Conservation (phyloP, 2,888 invertebrate genomes). For the Hypena proboscidalis region DNA sequence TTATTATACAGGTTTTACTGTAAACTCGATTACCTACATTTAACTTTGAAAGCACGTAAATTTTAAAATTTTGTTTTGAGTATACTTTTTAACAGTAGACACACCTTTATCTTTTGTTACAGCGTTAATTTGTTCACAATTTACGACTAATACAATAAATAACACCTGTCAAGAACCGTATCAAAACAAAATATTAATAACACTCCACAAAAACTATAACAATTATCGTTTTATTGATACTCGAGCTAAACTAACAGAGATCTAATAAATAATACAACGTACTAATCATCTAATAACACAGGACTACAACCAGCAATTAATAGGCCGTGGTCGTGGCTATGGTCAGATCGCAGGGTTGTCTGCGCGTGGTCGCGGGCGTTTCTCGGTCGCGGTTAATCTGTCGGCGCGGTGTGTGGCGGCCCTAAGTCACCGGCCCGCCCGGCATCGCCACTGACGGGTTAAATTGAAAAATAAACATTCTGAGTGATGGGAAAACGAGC, state of each 20-base stretch:
- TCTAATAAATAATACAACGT: constrained; percentile 44
- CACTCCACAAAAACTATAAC: constrained; percentile 26
- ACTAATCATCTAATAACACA: constrained; percentile 45
- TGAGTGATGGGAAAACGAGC: constrained; percentile 71
- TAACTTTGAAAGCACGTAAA: no score
- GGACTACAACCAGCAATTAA: constrained; percentile 42
- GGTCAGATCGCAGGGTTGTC: constrained; percentile 15
- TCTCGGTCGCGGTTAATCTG: constrained; percentile 63
- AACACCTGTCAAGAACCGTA: constrained; percentile 22
- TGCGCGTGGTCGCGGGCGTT: constrained; percentile 34
- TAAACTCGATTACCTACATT: no score
- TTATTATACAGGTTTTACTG: no score
- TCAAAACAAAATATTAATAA: constrained; percentile 32
- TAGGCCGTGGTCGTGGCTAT: constrained; percentile 26
- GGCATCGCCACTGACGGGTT: constrained; percentile 70
- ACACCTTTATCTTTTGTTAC: no score
- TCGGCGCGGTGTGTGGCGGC: constrained; percentile 81
- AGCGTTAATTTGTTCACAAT: neutral
- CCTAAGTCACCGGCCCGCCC: constrained; percentile 71
- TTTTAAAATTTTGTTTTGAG: no score
- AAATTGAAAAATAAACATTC: constrained; percentile 84
- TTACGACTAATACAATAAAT: constrained; percentile 11
- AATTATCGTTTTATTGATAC: constrained; percentile 29
- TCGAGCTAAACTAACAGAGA: constrained; percentile 39
- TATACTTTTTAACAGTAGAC: no score